Evolutionary conservation across 2,888 invertebrate genomes (phyloP).

Genomic region (Orchesellides sinensis): DNA sequence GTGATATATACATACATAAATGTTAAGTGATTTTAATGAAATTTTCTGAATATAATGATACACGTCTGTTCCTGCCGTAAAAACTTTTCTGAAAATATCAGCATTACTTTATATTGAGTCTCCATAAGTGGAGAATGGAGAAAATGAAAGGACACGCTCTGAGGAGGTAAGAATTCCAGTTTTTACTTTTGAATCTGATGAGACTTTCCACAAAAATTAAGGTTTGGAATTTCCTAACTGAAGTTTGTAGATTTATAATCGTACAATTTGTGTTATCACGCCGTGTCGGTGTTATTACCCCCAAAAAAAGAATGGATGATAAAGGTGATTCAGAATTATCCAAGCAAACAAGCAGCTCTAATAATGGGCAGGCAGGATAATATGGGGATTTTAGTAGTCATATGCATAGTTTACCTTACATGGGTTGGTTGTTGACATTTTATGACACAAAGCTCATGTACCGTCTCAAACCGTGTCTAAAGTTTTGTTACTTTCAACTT

Average conservation of each 20-base stretch:
- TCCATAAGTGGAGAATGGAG: constrained; percentile 56
- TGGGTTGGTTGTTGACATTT: constrained; percentile 65
- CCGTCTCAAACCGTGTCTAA: constrained; percentile 16
- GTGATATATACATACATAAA: neutral
- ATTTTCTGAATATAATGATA: neutral
- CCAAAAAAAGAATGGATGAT: no score
- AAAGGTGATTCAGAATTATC: no score
- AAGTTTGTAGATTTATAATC: no score
- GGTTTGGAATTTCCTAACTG: no score
- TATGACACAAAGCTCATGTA: constrained; percentile 62
- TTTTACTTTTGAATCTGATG: neutral
- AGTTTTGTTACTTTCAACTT: constrained; percentile 10
- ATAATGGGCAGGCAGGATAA: constrained; percentile 13
- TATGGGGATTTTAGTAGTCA: no score
- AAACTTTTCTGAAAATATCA: neutral
- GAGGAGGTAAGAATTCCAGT: constrained; percentile 46
- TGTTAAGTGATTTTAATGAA: neutral
- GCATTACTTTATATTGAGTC: constrained; percentile 12
- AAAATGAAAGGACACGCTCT: constrained; percentile 61
- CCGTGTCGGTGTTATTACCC: no score
- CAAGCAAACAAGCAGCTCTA: constrained; percentile 9
- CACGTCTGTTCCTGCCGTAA: no score
- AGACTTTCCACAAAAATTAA: neutral
- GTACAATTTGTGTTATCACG: no score
- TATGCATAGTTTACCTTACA: constrained; percentile 57